A percentile compares a stretch with the other conserved stretches of the same genome.
Conservation (phyloP, 1,140 invertebrate species). For the Lysiphlebus fabarum region DNA sequence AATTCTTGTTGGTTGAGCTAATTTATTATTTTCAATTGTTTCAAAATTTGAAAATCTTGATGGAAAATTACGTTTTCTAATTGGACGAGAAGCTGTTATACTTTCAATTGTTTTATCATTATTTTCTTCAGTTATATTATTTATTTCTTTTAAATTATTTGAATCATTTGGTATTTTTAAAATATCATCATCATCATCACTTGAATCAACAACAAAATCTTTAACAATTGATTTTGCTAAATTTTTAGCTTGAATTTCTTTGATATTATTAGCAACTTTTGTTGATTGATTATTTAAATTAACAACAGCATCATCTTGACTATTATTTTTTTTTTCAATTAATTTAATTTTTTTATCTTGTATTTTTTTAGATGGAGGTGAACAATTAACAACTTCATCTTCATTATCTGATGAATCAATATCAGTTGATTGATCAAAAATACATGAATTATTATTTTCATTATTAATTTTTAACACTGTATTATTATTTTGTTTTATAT, state of each 20-base stretch:
- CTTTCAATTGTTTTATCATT: conserved; percentile 17
- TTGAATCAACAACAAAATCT: conserved; percentile 21
- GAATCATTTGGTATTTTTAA: background rate
- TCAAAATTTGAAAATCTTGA: conserved; percentile 6
- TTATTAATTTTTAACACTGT: background rate
- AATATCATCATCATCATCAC: conserved; percentile 9
- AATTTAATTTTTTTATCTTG: no score
- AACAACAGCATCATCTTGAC: no score
- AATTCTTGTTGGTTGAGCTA: conserved; percentile 7
- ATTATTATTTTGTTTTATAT: background rate
- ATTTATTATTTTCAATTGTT: background rate
- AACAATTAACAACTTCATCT: background rate
- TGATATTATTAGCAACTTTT: no score
- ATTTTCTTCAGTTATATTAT: background rate
- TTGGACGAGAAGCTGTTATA: conserved; percentile 10
- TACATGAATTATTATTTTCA: no score
- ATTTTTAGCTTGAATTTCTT: conserved; percentile 3
- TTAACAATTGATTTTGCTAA: conserved; percentile 18
- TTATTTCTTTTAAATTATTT: background rate
- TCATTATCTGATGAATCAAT: background rate
- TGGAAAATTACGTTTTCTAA: conserved; percentile 32
- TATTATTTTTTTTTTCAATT: no score
- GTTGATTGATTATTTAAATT: no score
- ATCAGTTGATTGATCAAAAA: conserved; percentile 3
- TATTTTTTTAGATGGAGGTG: no score